Conservation (phyloP, 2,888 invertebrate genomes). For the Rotaria socialis region DNA sequence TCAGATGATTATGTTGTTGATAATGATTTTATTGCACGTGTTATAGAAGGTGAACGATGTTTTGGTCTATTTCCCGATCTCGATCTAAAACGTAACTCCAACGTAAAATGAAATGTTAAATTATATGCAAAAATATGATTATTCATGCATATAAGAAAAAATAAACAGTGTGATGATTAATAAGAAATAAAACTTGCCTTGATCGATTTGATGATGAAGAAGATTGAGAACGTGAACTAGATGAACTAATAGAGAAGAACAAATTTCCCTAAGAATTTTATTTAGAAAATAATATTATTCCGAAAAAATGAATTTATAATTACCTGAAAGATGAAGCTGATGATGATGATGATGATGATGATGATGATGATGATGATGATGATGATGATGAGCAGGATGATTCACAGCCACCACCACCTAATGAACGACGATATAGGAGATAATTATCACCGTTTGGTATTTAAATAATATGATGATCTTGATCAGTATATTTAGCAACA, state of each 20-base stretch:
- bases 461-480: too few relatives aligned
- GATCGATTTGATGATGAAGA: neutral
- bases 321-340: constrained; percentile 3
- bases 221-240: neutral
- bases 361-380: too few relatives aligned
- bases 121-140: neutral
- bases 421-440: constrained; percentile 28
- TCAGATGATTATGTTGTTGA: constrained; percentile 12
- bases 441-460: too few relatives aligned
- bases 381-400: neutral
- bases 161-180: neutral
- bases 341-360: too few relatives aligned
- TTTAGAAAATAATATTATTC: too few relatives aligned
- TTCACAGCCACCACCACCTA: constrained; percentile 12
- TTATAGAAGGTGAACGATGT: constrained; percentile 27
- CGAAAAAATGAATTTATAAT: too few relatives aligned
- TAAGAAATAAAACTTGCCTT: neutral
- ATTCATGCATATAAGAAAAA: neutral
- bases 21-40: neutral
- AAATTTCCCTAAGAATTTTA: too few relatives aligned
- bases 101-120: too few relatives aligned
- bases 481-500: too few relatives aligned
- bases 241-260: constrained; percentile 20
- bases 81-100: neutral
- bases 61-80: constrained; percentile 23